Conservation (phyloP, 1,140 invertebrate genomes). For the Drosophila paulistorum region DNA sequence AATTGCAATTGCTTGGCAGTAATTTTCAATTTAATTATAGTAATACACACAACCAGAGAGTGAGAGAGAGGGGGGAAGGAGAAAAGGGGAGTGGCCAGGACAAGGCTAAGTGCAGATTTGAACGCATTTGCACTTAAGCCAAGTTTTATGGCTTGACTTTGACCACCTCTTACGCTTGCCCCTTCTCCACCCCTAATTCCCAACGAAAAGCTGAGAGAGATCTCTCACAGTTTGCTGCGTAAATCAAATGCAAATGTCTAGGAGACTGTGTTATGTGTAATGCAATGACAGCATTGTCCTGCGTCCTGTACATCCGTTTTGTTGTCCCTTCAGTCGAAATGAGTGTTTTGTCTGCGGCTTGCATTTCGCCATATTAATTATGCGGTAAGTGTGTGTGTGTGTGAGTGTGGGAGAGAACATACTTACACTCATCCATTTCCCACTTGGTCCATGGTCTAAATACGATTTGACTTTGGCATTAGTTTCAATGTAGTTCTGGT, state of each 20-base stretch:
- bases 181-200: too few relatives aligned
- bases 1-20: slow-evolving; percentile 80
- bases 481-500: slow-evolving; percentile 40
- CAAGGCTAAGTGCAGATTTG: slow-evolving; percentile 73
- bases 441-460: background rate
- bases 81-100: background rate
- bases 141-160: slow-evolving; percentile 70
- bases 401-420: slow-evolving; percentile 18
- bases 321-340: slow-evolving; percentile 3
- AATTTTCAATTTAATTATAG: slow-evolving; percentile 82
- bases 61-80: background rate
- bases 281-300: slow-evolving; percentile 64
- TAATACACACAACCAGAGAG: slow-evolving; percentile 56
- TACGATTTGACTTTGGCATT: slow-evolving; percentile 52
- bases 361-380: slow-evolving; percentile 75
- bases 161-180: background rate
- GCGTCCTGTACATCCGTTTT: slow-evolving; percentile 9
- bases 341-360: slow-evolving; percentile 26
- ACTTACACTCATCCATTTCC: slow-evolving; percentile 38
- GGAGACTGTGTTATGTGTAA: slow-evolving; percentile 32
- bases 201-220: background rate
- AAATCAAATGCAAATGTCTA: slow-evolving; percentile 76
- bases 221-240: slow-evolving; percentile 32
- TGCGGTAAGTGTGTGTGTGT: slow-evolving; percentile 42
- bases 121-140: slow-evolving; percentile 78